Percentiles rank a stretch among this genome's conserved stretches.
Evolutionary conservation across 2,113 vertebrate species (phyloP).

Genomic region (Xiphorhynchus elegans): DNA sequence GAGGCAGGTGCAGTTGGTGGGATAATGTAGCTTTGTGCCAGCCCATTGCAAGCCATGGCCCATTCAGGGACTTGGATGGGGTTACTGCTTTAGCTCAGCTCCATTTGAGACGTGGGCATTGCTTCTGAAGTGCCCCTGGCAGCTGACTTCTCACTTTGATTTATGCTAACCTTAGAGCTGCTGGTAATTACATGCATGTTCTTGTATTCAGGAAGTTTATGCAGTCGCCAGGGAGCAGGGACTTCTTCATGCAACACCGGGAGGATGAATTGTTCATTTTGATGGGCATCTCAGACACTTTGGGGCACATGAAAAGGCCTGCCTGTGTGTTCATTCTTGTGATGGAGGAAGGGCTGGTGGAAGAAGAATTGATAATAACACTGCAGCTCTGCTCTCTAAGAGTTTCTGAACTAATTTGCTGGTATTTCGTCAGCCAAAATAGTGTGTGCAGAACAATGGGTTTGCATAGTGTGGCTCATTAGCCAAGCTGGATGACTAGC

Average conservation of each 20-base stretch:
- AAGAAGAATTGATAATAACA: not conserved
- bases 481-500: not conserved
- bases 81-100: conserved; percentile 39
- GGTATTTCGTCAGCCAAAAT: not conserved
- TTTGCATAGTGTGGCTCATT: not conserved
- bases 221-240: conserved; percentile 37
- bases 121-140: conserved; percentile 54
- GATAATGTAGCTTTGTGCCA: conserved; percentile 70
- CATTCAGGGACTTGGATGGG: conserved; percentile 63
- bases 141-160: conserved; percentile 68
- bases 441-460: not conserved
- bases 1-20: conserved; percentile 63
- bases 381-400: not conserved
- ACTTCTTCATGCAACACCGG: conserved; percentile 18
- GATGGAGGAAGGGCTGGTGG: not conserved
- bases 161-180: conserved; percentile 60
- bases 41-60: conserved; percentile 14
- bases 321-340: conserved; percentile 15
- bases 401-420: not conserved
- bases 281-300: conserved; percentile 25
- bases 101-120: not conserved
- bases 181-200: conserved; percentile 56
- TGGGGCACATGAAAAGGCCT: conserved; percentile 17
- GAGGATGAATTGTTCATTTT: conserved; percentile 18
- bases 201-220: conserved; percentile 27